Evolutionary conservation across 2,113 vertebrate species (phyloP).

Genomic region (Procapra przewalskii): DNA sequence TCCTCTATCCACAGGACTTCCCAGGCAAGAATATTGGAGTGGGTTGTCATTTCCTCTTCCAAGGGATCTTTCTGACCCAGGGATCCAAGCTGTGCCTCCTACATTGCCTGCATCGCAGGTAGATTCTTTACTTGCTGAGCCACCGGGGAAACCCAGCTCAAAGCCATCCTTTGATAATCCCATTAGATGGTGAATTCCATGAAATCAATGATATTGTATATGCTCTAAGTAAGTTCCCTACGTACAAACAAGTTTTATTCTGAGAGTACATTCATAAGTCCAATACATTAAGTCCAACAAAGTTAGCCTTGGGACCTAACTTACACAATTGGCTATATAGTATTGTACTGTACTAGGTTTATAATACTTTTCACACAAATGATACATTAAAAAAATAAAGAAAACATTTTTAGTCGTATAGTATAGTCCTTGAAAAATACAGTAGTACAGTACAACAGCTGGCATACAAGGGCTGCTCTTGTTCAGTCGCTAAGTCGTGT

Average conservation of each 20-base stretch:
- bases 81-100: background rate
- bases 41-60: background rate
- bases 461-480: background rate
- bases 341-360: background rate
- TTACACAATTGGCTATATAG: background rate
- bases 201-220: background rate
- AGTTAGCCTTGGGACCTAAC: background rate
- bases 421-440: background rate
- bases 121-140: background rate
- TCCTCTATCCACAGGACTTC: background rate
- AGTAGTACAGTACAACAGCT: background rate
- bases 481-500: rapidly evolving
- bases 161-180: background rate
- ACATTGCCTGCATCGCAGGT: rapidly evolving
- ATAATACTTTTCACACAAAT: background rate
- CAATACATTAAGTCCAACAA: background rate
- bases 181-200: background rate
- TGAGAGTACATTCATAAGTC: background rate
- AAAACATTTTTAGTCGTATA: background rate
- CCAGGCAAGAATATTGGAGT: background rate
- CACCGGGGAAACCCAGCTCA: background rate
- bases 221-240: background rate
- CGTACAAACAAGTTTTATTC: background rate
- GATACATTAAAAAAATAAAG: background rate
- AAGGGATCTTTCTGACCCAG: background rate